Conservation (phyloP, 2,888 invertebrate genomes). For the Hybos culiciformis region DNA sequence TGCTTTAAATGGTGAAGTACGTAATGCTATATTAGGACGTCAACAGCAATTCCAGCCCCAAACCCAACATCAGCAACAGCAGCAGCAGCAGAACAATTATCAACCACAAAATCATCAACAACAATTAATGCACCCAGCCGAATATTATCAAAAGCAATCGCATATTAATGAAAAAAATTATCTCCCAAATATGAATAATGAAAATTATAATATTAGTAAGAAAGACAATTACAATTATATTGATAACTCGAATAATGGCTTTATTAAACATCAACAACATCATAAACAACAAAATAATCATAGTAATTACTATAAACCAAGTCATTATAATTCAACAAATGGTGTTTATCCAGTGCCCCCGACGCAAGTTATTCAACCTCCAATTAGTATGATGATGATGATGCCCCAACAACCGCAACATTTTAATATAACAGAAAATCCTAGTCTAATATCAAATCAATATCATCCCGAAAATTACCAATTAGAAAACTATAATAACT, state of each 20-base stretch:
- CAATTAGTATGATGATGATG: background rate
- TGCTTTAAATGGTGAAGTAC: conserved; percentile 35
- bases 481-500: conserved; percentile 24
- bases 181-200: conserved; percentile 27
- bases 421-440: conserved; percentile 36
- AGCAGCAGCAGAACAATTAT: conserved; percentile 36
- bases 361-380: background rate
- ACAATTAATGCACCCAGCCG: conserved; percentile 23
- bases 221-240: conserved; percentile 26
- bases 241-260: background rate
- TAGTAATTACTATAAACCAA: conserved; percentile 3
- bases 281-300: conserved; percentile 9
- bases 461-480: conserved; percentile 22
- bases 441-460: conserved; percentile 26
- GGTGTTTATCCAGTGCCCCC: background rate
- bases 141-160: conserved; percentile 32
- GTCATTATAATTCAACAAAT: background rate
- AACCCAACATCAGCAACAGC: conserved; percentile 27
- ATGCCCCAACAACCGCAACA: background rate
- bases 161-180: conserved; percentile 29
- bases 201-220: conserved; percentile 27
- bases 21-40: conserved; percentile 37
- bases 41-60: conserved; percentile 44
- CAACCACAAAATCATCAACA: conserved; percentile 18
- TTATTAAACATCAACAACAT: conserved; percentile 8